These are phyloP conservation scores for Hirundichthys speculiger DNA, from an alignment of 2,113 vertebrate genomes.

Conservation along the genomic window DNA sequence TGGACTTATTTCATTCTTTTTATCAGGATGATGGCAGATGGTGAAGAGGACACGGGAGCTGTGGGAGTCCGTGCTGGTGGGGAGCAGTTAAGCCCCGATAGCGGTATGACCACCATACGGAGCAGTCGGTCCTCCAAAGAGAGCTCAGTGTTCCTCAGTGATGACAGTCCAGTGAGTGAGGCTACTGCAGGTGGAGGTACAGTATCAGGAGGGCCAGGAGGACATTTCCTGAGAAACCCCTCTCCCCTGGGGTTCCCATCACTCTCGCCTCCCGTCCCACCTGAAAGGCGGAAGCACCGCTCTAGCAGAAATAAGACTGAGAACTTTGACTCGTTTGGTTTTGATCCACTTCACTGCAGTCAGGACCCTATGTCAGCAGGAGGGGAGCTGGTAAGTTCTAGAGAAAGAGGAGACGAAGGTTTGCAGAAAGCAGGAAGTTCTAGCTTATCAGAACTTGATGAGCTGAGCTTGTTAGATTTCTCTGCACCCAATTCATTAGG, in stretches of 20 bases:
- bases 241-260: constrained; percentile 84
- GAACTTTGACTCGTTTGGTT: constrained; percentile 87
- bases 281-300: constrained; percentile 80
- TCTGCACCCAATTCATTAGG: constrained; percentile 74
- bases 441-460: constrained; percentile 80
- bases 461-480: constrained; percentile 81
- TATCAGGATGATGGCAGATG: constrained; percentile 73
- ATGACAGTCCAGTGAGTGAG: constrained; percentile 91
- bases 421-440: constrained; percentile 62
- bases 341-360: constrained; percentile 81
- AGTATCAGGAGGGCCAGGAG: constrained; percentile 51
- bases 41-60: constrained; percentile 75
- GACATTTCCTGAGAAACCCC: constrained; percentile 83
- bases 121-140: constrained; percentile 95
- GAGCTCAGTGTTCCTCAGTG: constrained; percentile 95
- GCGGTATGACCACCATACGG: constrained; percentile 91
- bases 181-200: constrained; percentile 56
- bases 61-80: constrained; percentile 59
- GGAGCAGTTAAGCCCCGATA: constrained; percentile 92
- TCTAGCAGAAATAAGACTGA: constrained; percentile 75
- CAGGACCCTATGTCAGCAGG: constrained; percentile 73
- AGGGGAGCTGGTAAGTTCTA: constrained; percentile 46
- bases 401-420: constrained; percentile 60
- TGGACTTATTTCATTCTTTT: constrained; percentile 17
- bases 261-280: constrained; percentile 76